phyloP scores from a whole-genome alignment of 2,888 invertebrate species.

The Drosophila colorata region DNA sequence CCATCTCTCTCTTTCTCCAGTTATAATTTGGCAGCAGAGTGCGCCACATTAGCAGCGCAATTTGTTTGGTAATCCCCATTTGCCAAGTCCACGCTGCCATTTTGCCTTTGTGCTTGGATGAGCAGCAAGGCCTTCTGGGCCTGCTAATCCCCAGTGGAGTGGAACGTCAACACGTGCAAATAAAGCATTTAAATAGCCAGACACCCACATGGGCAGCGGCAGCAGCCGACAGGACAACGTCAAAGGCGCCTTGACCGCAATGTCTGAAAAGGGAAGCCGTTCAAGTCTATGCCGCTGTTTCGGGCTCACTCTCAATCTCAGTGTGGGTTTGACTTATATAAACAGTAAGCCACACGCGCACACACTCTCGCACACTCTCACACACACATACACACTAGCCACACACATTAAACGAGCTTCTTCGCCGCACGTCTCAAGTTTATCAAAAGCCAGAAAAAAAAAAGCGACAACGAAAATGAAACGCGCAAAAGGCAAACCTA shows the following conservation, averaged over 20 bases:
- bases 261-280: conserved; percentile 64
- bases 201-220: conserved; percentile 31
- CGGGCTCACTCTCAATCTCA: conserved; percentile 41
- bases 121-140: conserved; percentile 47
- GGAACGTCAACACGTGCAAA: conserved; percentile 76
- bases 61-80: conserved; percentile 73
- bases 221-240: conserved; percentile 16
- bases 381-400: conserved; percentile 28
- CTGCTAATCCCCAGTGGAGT: conserved; percentile 57
- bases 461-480: conserved; percentile 37
- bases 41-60: conserved; percentile 69
- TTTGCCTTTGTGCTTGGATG: conserved; percentile 51
- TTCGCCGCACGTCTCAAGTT: conserved; percentile 75
- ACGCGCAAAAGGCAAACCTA: conserved; percentile 22
- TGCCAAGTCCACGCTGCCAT: conserved; percentile 46
- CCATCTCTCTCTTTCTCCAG: not conserved
- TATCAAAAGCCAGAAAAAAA: conserved; percentile 66
- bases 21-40: conserved; percentile 32
- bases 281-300: conserved; percentile 24
- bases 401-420: conserved; percentile 44
- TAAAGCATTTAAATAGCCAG: conserved; percentile 72
- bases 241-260: conserved; percentile 76
- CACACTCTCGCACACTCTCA: conserved; percentile 11
- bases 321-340: conserved; percentile 66
- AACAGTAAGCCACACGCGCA: conserved; percentile 54